These are phyloP conservation scores for Prostheceraeus crozeri DNA, from an alignment of 2,888 invertebrate genomes.

Conservation along the genomic window DNA sequence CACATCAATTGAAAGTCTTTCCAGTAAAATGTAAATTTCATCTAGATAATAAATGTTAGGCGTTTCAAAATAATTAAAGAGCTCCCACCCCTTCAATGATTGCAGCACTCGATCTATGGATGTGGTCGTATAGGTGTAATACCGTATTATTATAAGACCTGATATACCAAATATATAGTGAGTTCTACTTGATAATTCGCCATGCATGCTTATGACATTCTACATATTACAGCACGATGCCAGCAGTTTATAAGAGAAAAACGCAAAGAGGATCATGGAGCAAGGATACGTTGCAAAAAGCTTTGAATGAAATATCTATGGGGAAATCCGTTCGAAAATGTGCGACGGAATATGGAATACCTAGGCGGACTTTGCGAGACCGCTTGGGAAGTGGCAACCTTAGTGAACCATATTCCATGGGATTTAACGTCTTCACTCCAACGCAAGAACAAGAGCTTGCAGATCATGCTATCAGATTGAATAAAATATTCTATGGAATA, in stretches of 20 bases:
- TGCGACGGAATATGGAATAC: conserved; percentile 1
- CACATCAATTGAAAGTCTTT: no score
- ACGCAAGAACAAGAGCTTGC: conserved; percentile 19
- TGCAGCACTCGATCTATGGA: no score
- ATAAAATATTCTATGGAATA: conserved; percentile 20
- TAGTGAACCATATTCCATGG: conserved; percentile 14
- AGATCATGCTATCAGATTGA: conserved; percentile 24
- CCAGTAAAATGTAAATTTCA: no score
- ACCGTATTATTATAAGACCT: no score
- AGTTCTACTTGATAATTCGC: no score
- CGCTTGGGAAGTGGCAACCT: conserved; percentile 12
- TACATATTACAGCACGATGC: no score
- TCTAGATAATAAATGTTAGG: no score
- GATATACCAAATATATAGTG: no score
- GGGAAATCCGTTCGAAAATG: conserved; percentile 14
- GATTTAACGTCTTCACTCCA: conserved; percentile 16
- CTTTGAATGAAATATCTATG: conserved; percentile 14
- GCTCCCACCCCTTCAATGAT: no score
- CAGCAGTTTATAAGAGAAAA: conserved; percentile 27
- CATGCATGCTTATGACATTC: no score
- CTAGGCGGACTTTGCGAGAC: conserved; percentile 25
- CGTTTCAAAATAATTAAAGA: no score
- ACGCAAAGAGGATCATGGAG: conserved; percentile 26
- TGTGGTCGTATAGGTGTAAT: no score
- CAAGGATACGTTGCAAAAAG: background rate